A percentile compares a stretch with the other conserved stretches of the same genome.
Conservation (phyloP, 2,113 vertebrate genomes). For the Sialia sialis region DNA sequence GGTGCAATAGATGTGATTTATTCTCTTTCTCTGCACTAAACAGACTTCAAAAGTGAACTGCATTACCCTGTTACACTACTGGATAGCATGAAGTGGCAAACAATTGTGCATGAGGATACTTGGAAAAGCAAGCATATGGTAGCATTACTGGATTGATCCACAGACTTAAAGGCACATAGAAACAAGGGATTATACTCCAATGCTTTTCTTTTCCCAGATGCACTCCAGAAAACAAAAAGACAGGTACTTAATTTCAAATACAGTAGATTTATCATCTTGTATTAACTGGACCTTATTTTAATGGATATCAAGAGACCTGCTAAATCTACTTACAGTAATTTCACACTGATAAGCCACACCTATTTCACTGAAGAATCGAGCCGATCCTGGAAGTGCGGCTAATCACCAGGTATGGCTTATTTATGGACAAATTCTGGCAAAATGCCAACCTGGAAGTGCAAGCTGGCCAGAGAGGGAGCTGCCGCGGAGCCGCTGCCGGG, state of each 20-base stretch:
- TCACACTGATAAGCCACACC: no score
- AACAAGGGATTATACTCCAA: background rate
- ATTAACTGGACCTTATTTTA: background rate
- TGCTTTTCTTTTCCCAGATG: background rate
- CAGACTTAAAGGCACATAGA: background rate
- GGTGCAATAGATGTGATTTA: background rate
- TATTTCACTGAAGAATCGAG: no score
- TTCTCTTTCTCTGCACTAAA: background rate
- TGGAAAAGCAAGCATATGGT: background rate
- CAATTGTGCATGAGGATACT: background rate
- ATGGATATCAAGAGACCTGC: background rate
- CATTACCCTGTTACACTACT: conserved; percentile 15
- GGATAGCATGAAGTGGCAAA: conserved; percentile 22
- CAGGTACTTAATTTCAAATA: background rate
- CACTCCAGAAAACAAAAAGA: background rate
- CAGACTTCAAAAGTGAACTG: background rate
- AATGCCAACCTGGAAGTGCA: no score
- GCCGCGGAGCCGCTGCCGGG: no score
- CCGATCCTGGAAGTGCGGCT: no score
- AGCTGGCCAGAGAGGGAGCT: no score
- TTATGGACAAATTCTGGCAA: no score
- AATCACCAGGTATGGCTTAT: no score
- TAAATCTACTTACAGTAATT: background rate
- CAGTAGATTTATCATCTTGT: background rate
- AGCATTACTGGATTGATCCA: background rate